Evolutionary conservation across 2,797 vertebrate species (phyloP), one percentile per base, ranked within the genome.

Genomic region (Anabas testudineus): DNA sequence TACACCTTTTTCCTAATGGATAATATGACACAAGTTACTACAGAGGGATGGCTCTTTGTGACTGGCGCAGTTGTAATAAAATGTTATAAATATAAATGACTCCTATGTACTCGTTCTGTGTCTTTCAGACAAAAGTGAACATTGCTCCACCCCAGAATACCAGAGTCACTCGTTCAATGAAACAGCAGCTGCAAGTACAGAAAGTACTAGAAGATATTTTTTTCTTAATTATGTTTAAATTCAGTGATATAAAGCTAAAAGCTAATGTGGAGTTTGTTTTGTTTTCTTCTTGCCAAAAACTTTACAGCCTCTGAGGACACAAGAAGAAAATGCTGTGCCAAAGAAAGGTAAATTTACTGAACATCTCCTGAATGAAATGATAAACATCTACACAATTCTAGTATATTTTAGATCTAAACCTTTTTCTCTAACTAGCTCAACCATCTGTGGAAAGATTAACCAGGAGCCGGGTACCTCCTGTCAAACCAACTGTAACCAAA

Each of bases 111-210:
- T 2, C 18, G 43, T 1, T 51, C 24, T 63, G 0, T 68, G 3
- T 59, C 7, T 67, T 74, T 78, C 62, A 94, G 92, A 60, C 49
- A 19, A 81, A 82, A 21, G 55, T 63, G 1, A 77, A 51, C n/a
- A 5, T 5, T 0, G 71, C 71, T 47, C 51, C 18, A 37, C 36
- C 66, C 15, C 89, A 81, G 70, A 88, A 69, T 65, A 77, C 67
- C 64, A 87, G 94, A 85, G 86, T 95, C 14, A 94, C 94, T 0
- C 94, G 94, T 18, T 94, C 93, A 4, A 93, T 94, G 94, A 94
- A 82, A 47, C 92, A 90, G 24, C 85, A 86, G 42, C 87, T 81
- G 54, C 81, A 67, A 60, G 16, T 49, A 18, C 82, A 85, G 22
- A 86, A 71, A 84, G 93, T 93, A 57, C 2, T 14, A 13, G 3